Evolutionary conservation across 2,113 vertebrate species (phyloP).

Genomic region (Chiloscyllium plagiosum): DNA sequence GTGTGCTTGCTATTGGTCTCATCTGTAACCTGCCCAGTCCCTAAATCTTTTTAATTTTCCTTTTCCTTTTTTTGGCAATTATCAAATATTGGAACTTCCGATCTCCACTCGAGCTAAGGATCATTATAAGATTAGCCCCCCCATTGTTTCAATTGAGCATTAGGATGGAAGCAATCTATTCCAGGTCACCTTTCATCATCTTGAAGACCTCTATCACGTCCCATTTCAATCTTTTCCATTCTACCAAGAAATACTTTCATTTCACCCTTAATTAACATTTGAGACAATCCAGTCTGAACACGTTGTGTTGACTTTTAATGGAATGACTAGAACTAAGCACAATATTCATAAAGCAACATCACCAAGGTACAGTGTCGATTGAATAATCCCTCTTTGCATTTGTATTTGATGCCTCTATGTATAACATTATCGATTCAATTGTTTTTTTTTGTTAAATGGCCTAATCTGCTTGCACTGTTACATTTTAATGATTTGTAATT

Average conservation of each 20-base stretch:
- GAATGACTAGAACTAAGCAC: background rate
- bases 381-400: background rate
- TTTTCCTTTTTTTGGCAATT: background rate
- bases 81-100: background rate
- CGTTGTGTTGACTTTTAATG: background rate
- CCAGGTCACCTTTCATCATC: background rate
- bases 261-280: background rate
- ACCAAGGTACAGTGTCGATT: too few species aligned
- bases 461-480: background rate
- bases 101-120: background rate
- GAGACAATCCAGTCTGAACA: too few species aligned
- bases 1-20: background rate
- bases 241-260: background rate
- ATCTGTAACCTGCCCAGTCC: background rate
- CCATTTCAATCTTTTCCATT: background rate
- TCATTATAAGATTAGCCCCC: background rate
- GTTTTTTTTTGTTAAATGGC: background rate
- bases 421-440: background rate
- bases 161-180: background rate
- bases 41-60: background rate
- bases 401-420: background rate
- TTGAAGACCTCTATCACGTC: background rate
- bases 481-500: background rate
- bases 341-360: too few species aligned
- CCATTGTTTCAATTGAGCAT: background rate